Evolutionary conservation across 2,797 vertebrate species (phyloP).

Genomic region (Notamacropus eugenii): DNA sequence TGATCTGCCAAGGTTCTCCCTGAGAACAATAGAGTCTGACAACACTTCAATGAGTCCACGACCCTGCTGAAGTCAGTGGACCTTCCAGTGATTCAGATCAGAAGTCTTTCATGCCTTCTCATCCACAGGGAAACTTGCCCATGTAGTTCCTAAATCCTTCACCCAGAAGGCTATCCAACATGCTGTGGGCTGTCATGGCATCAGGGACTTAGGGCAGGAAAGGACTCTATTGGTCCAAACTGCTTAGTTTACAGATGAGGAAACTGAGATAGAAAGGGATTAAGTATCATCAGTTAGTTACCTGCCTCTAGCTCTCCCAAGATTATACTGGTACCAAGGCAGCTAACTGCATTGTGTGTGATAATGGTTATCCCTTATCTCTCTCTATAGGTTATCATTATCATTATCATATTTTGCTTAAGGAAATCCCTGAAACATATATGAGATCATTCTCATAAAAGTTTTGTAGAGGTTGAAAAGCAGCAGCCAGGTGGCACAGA

Average conservation of each 20-base stretch:
- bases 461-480: neutral
- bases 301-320: neutral
- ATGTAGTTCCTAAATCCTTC: neutral
- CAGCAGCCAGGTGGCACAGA: neutral
- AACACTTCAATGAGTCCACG: neutral
- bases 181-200: neutral
- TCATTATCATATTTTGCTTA: too few relatives aligned
- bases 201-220: neutral
- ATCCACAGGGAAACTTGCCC: neutral
- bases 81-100: neutral
- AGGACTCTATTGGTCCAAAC: neutral
- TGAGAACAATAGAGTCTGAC: neutral
- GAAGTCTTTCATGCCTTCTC: neutral
- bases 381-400: neutral
- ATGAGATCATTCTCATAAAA: neutral
- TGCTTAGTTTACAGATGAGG: neutral
- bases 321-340: neutral
- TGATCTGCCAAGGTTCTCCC: neutral
- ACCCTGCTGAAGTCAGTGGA: neutral
- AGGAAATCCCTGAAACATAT: neutral
- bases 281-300: neutral
- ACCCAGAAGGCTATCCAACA: neutral
- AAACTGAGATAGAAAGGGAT: neutral
- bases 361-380: neutral
- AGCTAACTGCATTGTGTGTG: neutral